phyloP scores from a whole-genome alignment of 2,797 vertebrate genomes.

The Rhinatrema bivittatum region DNA sequence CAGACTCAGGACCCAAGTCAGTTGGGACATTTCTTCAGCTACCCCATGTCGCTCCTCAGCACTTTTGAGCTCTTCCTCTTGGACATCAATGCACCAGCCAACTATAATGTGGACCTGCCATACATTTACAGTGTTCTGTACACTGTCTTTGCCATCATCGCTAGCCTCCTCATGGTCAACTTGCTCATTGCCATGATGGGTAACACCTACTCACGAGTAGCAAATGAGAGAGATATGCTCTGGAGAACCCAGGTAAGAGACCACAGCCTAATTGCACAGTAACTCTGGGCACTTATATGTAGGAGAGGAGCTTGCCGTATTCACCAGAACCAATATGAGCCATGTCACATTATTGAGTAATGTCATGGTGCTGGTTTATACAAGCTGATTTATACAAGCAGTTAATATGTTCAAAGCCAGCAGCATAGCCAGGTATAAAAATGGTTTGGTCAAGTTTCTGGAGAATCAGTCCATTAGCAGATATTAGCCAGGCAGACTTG shows the following conservation, averaged over 20 bases:
- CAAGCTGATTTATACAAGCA: too few relatives aligned
- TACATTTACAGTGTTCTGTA: constrained; percentile 59
- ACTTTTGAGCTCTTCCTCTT: constrained; percentile 68
- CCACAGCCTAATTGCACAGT: too few relatives aligned
- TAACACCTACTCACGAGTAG: constrained; percentile 65
- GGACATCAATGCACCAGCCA: constrained; percentile 61
- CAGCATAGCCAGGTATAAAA: too few relatives aligned
- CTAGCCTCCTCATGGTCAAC: constrained; percentile 66
- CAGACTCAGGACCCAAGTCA: constrained; percentile 54
- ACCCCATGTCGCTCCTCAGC: constrained; percentile 57
- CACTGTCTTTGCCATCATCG: constrained; percentile 56
- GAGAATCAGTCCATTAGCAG: too few relatives aligned
- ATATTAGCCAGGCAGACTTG: too few relatives aligned
- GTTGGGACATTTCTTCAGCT: constrained; percentile 57
- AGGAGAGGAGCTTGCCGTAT: too few relatives aligned
- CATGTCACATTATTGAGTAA: too few relatives aligned
- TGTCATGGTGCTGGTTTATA: too few relatives aligned
- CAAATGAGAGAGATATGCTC: constrained; percentile 59
- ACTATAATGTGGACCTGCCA: constrained; percentile 55
- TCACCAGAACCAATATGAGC: too few relatives aligned
- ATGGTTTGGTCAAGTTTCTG: too few relatives aligned
- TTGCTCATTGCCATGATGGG: constrained; percentile 71
- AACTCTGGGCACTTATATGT: too few relatives aligned
- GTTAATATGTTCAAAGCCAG: too few relatives aligned
- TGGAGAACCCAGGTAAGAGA: constrained; percentile 62